A percentile compares a stretch with the other conserved stretches of the same genome.
Evolutionary conservation across 2,888 invertebrate species (phyloP).

Genomic region (Caenorhabditis virilis): DNA sequence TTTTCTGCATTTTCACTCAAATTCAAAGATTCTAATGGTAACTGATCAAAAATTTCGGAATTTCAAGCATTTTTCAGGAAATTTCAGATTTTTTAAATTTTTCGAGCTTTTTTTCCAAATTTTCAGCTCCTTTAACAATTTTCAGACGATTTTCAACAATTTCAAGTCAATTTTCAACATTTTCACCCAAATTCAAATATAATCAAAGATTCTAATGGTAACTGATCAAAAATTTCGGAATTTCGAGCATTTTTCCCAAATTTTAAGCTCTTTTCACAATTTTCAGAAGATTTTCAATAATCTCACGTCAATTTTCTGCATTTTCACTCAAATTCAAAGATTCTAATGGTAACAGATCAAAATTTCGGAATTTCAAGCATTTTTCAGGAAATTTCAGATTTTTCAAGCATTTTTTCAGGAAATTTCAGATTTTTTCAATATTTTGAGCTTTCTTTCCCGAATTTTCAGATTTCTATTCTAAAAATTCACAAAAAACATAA

Average conservation of each 20-base stretch:
- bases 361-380: too few species aligned
- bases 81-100: not conserved
- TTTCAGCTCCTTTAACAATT: not conserved
- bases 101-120: not conserved
- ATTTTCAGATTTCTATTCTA: conserved; percentile 72
- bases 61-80: not conserved
- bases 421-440: not conserved
- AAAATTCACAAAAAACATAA: conserved; percentile 1
- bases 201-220: not conserved
- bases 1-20: not conserved
- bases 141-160: not conserved
- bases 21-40: not conserved
- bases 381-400: not conserved
- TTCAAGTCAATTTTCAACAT: not conserved
- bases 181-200: not conserved
- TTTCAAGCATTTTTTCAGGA: not conserved
- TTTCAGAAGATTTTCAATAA: not conserved
- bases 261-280: not conserved
- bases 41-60: not conserved
- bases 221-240: not conserved
- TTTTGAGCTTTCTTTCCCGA: conserved; percentile 68
- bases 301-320: not conserved
- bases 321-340: not conserved
- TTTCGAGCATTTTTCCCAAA: not conserved
- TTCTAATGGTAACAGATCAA: too few species aligned